Conservation (phyloP, 2,113 vertebrate species). For the Phoxinus phoxinus region DNA sequence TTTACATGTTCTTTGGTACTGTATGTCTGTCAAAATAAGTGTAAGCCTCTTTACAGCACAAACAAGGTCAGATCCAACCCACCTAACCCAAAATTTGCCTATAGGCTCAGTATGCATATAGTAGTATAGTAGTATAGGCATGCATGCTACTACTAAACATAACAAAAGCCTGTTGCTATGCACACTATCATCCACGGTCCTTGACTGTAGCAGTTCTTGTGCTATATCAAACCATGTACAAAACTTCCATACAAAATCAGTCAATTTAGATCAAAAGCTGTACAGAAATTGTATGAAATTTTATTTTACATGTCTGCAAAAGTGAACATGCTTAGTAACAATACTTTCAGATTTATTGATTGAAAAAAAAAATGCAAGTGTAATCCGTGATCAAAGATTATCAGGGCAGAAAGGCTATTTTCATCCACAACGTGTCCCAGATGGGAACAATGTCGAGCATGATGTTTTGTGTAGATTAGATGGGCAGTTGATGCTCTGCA, state of each 20-base stretch:
- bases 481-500: constrained; percentile 14
- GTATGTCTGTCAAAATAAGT: too few species aligned
- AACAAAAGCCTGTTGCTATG: neutral
- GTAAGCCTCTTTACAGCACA: too few species aligned
- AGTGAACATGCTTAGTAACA: neutral
- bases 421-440: constrained; percentile 42
- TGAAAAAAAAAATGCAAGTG: neutral
- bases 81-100: neutral
- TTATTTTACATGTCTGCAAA: neutral
- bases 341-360: constrained; percentile 27
- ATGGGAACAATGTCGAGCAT: constrained; percentile 44
- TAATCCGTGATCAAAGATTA: constrained; percentile 50
- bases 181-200: neutral
- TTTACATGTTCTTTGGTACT: too few species aligned
- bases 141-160: neutral
- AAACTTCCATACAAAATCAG: neutral
- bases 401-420: constrained; percentile 21
- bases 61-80: neutral
- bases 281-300: neutral
- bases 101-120: neutral
- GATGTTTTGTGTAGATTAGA: constrained; percentile 53
- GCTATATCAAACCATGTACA: neutral
- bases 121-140: neutral
- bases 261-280: neutral
- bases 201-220: neutral